These are phyloP conservation scores for Octomys mimax DNA, from an alignment of 2,797 vertebrate genomes.

Conservation along the genomic window DNA sequence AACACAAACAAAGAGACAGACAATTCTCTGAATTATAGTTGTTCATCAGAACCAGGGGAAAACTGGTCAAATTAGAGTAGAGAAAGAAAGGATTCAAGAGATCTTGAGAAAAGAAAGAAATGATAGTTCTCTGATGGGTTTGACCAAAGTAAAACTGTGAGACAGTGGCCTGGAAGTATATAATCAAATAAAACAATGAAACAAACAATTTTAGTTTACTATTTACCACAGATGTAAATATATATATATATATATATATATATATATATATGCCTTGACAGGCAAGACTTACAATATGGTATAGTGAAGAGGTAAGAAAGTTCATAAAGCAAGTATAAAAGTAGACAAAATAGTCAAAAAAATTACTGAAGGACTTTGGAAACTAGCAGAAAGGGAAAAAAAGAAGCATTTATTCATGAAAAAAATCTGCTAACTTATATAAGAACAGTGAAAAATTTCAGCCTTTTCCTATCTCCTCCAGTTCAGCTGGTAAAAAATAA, in stretches of 20 bases:
- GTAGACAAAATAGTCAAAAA: neutral
- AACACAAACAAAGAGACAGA: neutral
- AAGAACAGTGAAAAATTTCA: neutral
- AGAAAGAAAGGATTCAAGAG: neutral
- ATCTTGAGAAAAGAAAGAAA: neutral
- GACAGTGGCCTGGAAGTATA: neutral
- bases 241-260: neutral
- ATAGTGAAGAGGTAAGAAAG: neutral
- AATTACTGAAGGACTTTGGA: neutral
- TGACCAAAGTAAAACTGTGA: conserved; percentile 20
- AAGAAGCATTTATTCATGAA: neutral
- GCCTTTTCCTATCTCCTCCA: neutral
- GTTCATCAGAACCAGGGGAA: neutral
- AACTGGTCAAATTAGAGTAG: neutral
- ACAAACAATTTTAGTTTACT: neutral
- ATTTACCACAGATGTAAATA: neutral
- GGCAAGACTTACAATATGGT: neutral
- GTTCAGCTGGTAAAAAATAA: neutral
- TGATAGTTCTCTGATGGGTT: conserved; percentile 1
- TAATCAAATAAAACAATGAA: conserved; percentile 33
- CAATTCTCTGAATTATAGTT: neutral
- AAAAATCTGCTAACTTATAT: neutral
- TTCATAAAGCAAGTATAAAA: neutral
- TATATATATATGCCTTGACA: neutral
- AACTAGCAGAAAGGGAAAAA: conserved; percentile 39